Conservation (phyloP, 2,888 invertebrate species). For the Rhagonycha fulva region DNA sequence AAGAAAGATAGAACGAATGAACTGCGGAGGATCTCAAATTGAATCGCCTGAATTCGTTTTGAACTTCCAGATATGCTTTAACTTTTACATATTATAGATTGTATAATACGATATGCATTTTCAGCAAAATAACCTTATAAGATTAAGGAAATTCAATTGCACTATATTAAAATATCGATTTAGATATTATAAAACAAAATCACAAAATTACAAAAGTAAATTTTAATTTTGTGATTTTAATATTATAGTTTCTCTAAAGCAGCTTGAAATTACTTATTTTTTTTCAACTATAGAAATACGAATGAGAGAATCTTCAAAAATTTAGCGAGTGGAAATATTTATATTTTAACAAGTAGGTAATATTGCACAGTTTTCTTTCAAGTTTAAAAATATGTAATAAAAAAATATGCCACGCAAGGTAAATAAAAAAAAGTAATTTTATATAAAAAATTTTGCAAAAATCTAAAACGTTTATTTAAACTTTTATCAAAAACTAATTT, state of each 20-base stretch:
- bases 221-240: neutral
- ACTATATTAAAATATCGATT: conserved; percentile 9
- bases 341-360: too few species aligned
- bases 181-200: neutral
- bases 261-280: too few species aligned
- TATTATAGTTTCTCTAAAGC: too few species aligned
- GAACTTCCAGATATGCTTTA: conserved; percentile 28
- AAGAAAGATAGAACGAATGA: conserved; percentile 24
- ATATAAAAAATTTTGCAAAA: neutral
- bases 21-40: conserved; percentile 26
- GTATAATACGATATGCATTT: conserved; percentile 19
- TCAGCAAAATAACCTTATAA: conserved; percentile 22
- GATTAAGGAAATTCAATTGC: conserved; percentile 29
- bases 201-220: neutral
- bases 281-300: too few species aligned
- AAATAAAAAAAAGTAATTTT: too few species aligned
- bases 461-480: neutral
- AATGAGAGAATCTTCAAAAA: too few species aligned
- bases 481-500: neutral
- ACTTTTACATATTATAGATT: conserved; percentile 25
- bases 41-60: conserved; percentile 31
- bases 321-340: too few species aligned
- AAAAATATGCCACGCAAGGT: too few species aligned
- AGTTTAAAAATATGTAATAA: too few species aligned
- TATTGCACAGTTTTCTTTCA: too few species aligned